These are phyloP conservation scores for Octonoba sinensis DNA, from an alignment of 2,888 invertebrate species.

Conservation along the genomic window DNA sequence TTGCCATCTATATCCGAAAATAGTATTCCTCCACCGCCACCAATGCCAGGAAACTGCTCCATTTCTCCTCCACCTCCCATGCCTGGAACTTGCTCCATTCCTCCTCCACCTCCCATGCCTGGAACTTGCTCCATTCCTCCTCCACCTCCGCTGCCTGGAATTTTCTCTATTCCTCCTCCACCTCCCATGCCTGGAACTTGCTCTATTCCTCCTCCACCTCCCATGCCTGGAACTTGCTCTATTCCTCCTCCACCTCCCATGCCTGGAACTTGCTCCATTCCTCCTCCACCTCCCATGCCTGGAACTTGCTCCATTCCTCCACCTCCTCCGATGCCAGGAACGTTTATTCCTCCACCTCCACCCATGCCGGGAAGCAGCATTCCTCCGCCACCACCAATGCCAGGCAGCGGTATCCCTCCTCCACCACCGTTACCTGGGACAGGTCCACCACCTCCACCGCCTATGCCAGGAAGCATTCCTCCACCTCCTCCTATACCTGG, in stretches of 20 bases:
- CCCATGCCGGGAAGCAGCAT: conserved; percentile 43
- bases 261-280: conserved; percentile 67
- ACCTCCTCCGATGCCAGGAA: conserved; percentile 61
- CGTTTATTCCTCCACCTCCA: conserved; percentile 58
- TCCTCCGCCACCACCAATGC: conserved; percentile 47
- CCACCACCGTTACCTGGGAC: conserved; percentile 71
- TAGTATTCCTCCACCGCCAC: conserved; percentile 58
- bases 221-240: conserved; percentile 37
- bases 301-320: conserved; percentile 46
- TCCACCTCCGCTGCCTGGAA: conserved; percentile 49
- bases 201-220: conserved; percentile 64
- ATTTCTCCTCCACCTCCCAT: conserved; percentile 40
- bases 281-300: conserved; percentile 73
- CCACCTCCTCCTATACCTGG: conserved; percentile 66
- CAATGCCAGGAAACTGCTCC: conserved; percentile 65
- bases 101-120: conserved; percentile 63
- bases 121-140: conserved; percentile 27
- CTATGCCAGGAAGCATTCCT: conserved; percentile 67
- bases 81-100: conserved; percentile 64
- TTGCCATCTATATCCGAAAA: neutral
- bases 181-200: conserved; percentile 69
- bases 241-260: conserved; percentile 69
- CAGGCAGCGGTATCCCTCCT: conserved; percentile 41
- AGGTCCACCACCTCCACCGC: conserved; percentile 73
- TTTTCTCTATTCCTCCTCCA: conserved; percentile 35